Percentiles rank a stretch among this genome's conserved stretches.
Conservation (phyloP, 2,797 vertebrate species). For the Poeciliopsis infans region DNA sequence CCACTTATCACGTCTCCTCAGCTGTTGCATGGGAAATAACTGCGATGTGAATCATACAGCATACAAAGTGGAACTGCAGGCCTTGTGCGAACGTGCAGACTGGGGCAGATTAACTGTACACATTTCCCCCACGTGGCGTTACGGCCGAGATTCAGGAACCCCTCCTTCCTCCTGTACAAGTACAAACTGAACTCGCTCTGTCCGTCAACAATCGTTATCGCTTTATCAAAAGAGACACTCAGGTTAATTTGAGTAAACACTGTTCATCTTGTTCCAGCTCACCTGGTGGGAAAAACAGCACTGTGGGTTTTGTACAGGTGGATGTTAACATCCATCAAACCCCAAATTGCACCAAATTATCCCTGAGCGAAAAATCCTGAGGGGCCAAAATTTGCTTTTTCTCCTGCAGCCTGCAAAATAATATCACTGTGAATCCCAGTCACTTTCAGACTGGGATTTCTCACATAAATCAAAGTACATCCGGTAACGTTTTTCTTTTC, state of each 20-base stretch:
- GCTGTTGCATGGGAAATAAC: conserved; percentile 34
- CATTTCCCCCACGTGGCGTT: conserved; percentile 19
- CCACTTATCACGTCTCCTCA: conserved; percentile 31
- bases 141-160: conserved; percentile 1
- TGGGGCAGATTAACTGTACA: conserved; percentile 13
- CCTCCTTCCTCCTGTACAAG: background rate
- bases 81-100: conserved; percentile 15
- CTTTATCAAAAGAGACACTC: conserved; percentile 6
- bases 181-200: conserved; percentile 25
- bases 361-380: too few species aligned
- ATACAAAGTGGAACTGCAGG: conserved; percentile 17
- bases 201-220: conserved; percentile 12
- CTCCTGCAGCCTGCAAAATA: too few species aligned
- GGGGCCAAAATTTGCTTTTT: too few species aligned
- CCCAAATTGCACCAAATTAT: background rate
- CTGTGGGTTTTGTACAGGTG: background rate
- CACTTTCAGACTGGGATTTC: too few species aligned
- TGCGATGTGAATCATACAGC: conserved; percentile 25
- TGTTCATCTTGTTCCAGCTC: background rate
- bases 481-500: background rate
- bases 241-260: background rate
- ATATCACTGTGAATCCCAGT: too few species aligned
- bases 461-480: background rate
- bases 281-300: background rate
- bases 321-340: background rate